Percentiles rank a stretch among this genome's conserved stretches.
These are phyloP conservation scores for Callipepla squamata DNA, from an alignment of 2,113 vertebrate genomes.

Conservation along the genomic window DNA sequence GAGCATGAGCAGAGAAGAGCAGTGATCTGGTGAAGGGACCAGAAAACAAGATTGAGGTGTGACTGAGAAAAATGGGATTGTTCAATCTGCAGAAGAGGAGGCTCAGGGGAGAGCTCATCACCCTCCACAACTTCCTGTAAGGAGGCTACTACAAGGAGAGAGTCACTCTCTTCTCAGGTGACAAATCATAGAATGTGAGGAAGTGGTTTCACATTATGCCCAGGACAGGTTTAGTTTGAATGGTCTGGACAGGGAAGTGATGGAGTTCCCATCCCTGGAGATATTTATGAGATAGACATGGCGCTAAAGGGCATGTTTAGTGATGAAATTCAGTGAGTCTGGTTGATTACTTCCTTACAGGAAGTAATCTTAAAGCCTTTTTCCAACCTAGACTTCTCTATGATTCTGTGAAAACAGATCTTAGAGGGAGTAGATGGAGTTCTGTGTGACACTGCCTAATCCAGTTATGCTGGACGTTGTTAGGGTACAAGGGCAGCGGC, in stretches of 20 bases:
- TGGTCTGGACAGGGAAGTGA: neutral
- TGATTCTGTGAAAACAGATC: neutral
- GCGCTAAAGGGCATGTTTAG: neutral
- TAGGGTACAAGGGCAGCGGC: neutral
- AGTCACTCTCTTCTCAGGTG: neutral
- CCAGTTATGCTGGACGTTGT: neutral
- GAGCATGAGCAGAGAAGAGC: neutral
- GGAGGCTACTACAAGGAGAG: neutral
- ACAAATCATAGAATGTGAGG: neutral
- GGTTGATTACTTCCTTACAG: neutral
- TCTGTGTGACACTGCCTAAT: neutral
- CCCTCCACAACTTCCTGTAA: neutral
- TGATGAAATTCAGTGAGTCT: neutral
- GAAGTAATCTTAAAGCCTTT: neutral
- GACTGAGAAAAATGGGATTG: neutral
- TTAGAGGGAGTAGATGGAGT: neutral
- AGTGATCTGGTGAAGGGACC: neutral
- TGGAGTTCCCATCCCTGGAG: neutral
- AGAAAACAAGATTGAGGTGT: neutral
- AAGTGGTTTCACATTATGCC: neutral
- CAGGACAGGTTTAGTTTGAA: neutral
- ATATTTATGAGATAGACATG: neutral
- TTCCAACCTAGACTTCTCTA: neutral
- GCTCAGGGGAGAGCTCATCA: neutral
- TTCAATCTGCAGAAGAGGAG: neutral